Evolutionary conservation across 2,888 invertebrate species (phyloP).

Genomic region (Lithophane socia): DNA sequence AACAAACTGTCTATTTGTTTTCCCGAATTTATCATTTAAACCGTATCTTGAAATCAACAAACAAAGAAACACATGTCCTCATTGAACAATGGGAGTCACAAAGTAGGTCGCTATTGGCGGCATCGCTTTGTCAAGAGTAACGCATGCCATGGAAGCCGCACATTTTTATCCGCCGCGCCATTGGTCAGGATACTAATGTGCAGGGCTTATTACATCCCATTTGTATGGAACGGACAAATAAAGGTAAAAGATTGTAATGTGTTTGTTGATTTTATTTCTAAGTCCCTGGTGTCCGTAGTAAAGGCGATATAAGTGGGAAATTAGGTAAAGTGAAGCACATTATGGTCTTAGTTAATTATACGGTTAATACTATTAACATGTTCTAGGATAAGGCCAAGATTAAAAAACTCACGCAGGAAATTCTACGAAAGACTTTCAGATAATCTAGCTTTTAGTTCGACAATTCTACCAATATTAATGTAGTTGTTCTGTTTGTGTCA

Average conservation of each 20-base stretch:
- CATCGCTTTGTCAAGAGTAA: conserved; percentile 52
- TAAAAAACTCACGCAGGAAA: not conserved
- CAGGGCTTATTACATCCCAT: conserved; percentile 65
- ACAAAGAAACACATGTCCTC: conserved; percentile 27
- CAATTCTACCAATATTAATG: not conserved
- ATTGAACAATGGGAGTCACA: conserved; percentile 36
- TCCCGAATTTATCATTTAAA: not conserved
- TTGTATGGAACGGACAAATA: conserved; percentile 49
- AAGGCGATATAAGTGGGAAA: conserved; percentile 11
- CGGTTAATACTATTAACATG: not conserved
- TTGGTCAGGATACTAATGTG: conserved; percentile 67
- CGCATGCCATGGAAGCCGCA: conserved; percentile 53
- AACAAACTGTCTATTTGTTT: not conserved
- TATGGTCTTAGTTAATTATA: conserved; percentile 2
- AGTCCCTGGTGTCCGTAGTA: not conserved
- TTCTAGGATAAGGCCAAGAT: not conserved
- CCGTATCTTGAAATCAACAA: conserved; percentile 27
- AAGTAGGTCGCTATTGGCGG: conserved; percentile 36
- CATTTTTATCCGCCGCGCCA: conserved; percentile 67
- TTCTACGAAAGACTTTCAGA: not conserved
- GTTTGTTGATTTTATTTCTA: conserved; percentile 32
- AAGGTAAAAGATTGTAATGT: conserved; percentile 34
- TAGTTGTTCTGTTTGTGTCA: no score
- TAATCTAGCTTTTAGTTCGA: not conserved
- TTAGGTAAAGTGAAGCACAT: conserved; percentile 10